phyloP scores from a whole-genome alignment of 2,888 invertebrate species.

The Synergus laeviventris region DNA sequence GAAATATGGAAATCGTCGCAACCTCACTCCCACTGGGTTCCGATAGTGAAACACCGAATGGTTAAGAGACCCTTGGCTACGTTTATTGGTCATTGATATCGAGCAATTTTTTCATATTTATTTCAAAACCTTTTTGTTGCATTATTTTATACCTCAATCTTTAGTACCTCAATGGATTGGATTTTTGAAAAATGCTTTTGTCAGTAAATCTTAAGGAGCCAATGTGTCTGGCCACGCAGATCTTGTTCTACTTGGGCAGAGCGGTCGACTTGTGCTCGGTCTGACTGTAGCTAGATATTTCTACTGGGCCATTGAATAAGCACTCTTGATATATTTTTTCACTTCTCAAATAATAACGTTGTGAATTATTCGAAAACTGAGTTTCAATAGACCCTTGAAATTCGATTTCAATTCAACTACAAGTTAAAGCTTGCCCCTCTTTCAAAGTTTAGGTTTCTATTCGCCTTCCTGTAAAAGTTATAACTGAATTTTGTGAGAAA shows the following conservation, averaged over 20 bases:
- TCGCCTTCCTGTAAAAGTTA: slow-evolving; percentile 37
- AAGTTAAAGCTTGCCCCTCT: slow-evolving; percentile 15
- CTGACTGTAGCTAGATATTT: not conserved
- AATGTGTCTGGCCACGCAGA: not conserved
- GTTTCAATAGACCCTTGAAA: slow-evolving; percentile 1
- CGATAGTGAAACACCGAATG: slow-evolving; percentile 11
- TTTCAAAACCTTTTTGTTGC: not conserved
- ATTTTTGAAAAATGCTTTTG: too few relatives aligned
- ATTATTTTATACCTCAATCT: too few relatives aligned
- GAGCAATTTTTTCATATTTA: not conserved
- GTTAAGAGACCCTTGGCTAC: slow-evolving; percentile 8
- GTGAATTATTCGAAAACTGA: slow-evolving; percentile 15
- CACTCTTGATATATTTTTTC: not conserved
- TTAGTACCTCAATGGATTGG: too few relatives aligned
- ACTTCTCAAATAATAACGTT: not conserved
- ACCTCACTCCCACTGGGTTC: slow-evolving; percentile 20
- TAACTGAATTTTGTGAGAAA: slow-evolving; percentile 22
- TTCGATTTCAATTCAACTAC: slow-evolving; percentile 21
- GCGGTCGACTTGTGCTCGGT: not conserved
- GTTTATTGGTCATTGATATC: not conserved
- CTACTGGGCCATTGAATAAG: not conserved
- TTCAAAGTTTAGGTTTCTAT: slow-evolving; percentile 30
- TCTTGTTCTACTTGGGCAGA: not conserved
- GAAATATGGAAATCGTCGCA: slow-evolving; percentile 39
- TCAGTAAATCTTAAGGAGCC: not conserved